phyloP scores from a whole-genome alignment of 2,797 vertebrate genomes.

The Myotis findleyi region DNA sequence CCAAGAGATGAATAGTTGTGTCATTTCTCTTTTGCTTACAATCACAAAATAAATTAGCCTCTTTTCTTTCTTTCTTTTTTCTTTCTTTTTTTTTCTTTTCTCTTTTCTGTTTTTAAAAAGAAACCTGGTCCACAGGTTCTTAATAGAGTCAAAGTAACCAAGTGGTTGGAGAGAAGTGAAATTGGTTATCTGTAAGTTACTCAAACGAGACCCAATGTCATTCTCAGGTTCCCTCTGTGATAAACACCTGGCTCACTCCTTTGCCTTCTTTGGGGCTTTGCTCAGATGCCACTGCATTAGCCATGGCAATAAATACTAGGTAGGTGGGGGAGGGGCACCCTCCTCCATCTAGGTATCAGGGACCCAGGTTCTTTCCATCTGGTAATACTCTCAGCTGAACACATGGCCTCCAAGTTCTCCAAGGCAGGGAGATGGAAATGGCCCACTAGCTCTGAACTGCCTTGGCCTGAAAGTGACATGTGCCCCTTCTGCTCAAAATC shows the following conservation, averaged over 20 bases:
- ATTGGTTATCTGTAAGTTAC: background rate
- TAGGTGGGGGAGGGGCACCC: background rate
- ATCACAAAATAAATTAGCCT: background rate
- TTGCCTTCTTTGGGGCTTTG: background rate
- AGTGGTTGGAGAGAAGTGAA: background rate
- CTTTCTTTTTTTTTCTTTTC: no score
- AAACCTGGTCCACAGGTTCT: background rate
- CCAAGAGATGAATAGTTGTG: background rate
- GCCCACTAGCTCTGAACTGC: background rate
- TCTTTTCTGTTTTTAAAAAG: background rate
- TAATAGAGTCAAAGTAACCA: constrained; percentile 29
- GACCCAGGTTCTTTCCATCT: constrained; percentile 4
- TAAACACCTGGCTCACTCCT: background rate
- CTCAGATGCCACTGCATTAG: background rate
- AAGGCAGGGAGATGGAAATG: background rate
- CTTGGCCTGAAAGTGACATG: constrained; percentile 19
- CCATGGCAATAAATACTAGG: constrained; percentile 22
- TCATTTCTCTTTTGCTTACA: background rate
- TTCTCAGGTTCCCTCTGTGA: background rate
- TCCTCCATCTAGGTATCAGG: background rate
- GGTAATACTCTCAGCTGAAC: background rate
- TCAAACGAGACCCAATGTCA: background rate
- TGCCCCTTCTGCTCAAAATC: constrained; percentile 34
- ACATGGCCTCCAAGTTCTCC: constrained; percentile 38
- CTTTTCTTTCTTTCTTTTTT: background rate